Base-by-base conservation (phyloP, 2,113 vertebrate species). In the Scomber japonicus region DNA sequence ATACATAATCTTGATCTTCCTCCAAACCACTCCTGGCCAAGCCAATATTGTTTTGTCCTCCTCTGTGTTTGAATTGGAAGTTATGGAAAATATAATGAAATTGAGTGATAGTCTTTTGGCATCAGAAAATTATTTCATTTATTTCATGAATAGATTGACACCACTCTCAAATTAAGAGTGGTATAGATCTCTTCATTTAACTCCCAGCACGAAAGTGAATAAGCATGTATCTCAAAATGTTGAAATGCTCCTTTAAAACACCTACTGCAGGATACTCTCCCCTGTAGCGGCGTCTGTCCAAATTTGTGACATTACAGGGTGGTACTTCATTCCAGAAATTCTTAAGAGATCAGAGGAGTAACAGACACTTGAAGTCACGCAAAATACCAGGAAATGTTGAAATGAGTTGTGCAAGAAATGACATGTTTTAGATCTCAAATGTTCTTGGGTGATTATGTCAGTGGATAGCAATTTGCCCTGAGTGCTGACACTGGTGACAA, bases 251-350 rank as follows among this genome's bases (percentile, higher is more conserved):
- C 35, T 40, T 40, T 17, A 16, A 56, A 72, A 53, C 15, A 6
- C 48, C 27, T 1, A 24, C 57, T 46, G 48, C 35, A 40, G 35
- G 35, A 40, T 40, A 40, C 35, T 40, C 35, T 9, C 9, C 35
- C 35, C 35, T 40, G 2, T 40, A 40, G 35, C 35, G 8, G 35
- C 6, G 35, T 40, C 35, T 49, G 48, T 31, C 54, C 24, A 3
- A 27, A 1, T 40, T 16, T 60, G 67, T 49, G 77, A 78, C 70
- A 70, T 53, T 57, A 44, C 54, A 74, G 66, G 71, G 82, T 56
- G 66, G 72, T 65, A n/a, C 70, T 73, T 75, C 64, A 83, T 81
- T 79, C 80, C 72, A 80, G 14, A 80, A 62, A 75, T 89, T 88
- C 69, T 64, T 31, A n/a, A 24, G 35, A 51, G 76, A 83, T 83